Evolutionary conservation across 1,140 invertebrate species (phyloP), one percentile per base, ranked within the genome.

Genomic region (Camponotus pennsylvanicus): DNA sequence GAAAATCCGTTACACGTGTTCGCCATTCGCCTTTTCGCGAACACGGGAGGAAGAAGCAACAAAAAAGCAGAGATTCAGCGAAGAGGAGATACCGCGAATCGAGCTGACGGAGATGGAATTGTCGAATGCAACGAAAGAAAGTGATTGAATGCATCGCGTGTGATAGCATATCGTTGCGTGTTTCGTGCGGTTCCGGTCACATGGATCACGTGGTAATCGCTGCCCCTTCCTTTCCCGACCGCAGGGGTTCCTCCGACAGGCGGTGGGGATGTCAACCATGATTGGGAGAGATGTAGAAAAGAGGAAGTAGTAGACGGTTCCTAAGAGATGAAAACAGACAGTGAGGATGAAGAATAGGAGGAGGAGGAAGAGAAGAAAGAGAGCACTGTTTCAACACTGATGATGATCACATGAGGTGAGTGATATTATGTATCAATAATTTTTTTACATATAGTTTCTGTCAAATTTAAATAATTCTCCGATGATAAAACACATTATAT

Each of bases 141-240:
- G 78, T 61, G 37, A 40, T 7, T 40, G 77, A 57, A 76, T 34
- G 52, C n/a, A 78, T 70, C 80, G 75, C 69, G 83, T 82, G 75
- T 83, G 84, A 77, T 21, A 67, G 40, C 59, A 89, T 87, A 88
- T 75, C 80, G 80, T 89, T 86, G 73, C 89, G 86, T 87, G 90
- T 92, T 92, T 87, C 88, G 79, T 88, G 88, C 86, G 90, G 85
- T 92, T 93, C 93, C 90, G 90, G 91, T 93, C 91, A 87, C 90
- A 85, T 80, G 87, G 89, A 85, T 93, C 93, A 92, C 90, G 90
- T 92, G 93, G 92, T 90, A 84, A 86, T 67, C 63, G 21, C 27
- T 64, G 34, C 57, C 88, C 69, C 76, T 42, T 55, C 63, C 34
- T 57, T 52, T 69, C 9, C 21, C 27, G 49, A 80, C 37, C 63